Evolutionary conservation across 2,888 invertebrate species (phyloP).

Genomic region (Chelonus formosanus): DNA sequence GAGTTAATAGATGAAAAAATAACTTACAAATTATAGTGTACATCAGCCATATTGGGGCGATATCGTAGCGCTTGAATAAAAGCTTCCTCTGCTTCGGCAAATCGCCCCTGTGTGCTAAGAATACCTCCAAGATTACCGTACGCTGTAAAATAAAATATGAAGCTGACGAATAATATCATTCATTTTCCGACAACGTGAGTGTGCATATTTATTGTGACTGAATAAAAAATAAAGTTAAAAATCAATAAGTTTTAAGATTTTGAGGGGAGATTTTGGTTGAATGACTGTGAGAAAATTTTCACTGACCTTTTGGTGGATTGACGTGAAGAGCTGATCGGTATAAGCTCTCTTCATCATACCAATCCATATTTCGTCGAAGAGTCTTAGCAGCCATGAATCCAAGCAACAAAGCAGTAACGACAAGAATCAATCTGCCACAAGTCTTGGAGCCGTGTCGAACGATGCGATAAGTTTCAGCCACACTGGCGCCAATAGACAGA

Average conservation of each 20-base stretch:
- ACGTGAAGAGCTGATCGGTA: constrained; percentile 90
- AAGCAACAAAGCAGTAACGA: constrained; percentile 70
- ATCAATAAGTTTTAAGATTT: neutral
- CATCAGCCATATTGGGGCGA: constrained; percentile 98
- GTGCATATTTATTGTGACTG: too few species aligned
- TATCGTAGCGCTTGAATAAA: constrained; percentile 89
- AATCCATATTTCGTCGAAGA: constrained; percentile 84
- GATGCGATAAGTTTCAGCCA: constrained; percentile 55
- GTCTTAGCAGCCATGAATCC: constrained; percentile 79
- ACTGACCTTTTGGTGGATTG: constrained; percentile 97
- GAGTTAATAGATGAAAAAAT: constrained; percentile 12
- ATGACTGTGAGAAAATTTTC: too few species aligned
- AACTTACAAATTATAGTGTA: constrained; percentile 98
- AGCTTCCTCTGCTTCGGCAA: constrained; percentile 89
- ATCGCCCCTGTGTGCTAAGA: constrained; percentile 86
- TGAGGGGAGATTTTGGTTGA: too few species aligned
- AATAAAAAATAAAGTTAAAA: neutral
- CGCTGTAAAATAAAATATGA: constrained; percentile 71
- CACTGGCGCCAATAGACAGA: constrained; percentile 79
- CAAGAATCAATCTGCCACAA: constrained; percentile 55
- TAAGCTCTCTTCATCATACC: constrained; percentile 92
- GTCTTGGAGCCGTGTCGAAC: constrained; percentile 63
- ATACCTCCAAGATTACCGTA: constrained; percentile 97
- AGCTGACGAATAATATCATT: neutral
- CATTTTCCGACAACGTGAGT: too few species aligned